Evolutionary conservation across 2,113 vertebrate genomes (phyloP), one percentile per base, ranked within the genome.

Genomic region (Spea multiplicata): DNA sequence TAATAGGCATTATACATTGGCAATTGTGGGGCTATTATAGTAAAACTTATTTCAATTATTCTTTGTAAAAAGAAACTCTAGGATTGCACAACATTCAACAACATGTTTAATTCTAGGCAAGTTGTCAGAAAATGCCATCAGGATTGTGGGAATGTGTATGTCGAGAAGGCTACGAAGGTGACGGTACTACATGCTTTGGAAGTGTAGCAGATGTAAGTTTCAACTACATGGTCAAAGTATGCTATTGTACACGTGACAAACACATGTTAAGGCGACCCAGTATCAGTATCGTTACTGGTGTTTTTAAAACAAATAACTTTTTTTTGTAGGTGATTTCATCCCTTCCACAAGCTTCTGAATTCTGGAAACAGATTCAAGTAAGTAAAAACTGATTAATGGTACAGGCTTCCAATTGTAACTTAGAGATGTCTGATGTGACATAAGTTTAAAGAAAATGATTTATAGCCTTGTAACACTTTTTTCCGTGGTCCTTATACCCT

Each of bases 61-160:
- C 30, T 30, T 30, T 30, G 30, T 30, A 30, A 30, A 30, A 30
- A 30, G 2, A 30, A 30, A 30, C 30, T 30, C 30, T 30, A 30
- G 30, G 30, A 30, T 30, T 30, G 2, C 30, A 30, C 30, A 30
- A 30, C 30, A 30, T 30, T 30, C 30, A 30, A 30, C 30, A 30
- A 30, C 30, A 59, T 84, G 81, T 61, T 14, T 5, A 59, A 81
- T 78, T 4, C 0, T 82, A 95, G 94, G 94, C 94, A 13, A 84
- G 79, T 46, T 95, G 94, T 81, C 83, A 86, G 67, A 73, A 86
- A 52, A 80, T 82, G 10, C 16, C 84, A 12, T 84, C 87, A 8
- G 88, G 46, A 3, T 6, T 78, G 80, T 97, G 95, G 94, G 81
- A 86, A 6, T 99, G 97, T 13, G 89, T 96, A 5, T 99, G 97